phyloP scores from a whole-genome alignment of 1,140 invertebrate species.

The Drosophila kurseongensis region DNA sequence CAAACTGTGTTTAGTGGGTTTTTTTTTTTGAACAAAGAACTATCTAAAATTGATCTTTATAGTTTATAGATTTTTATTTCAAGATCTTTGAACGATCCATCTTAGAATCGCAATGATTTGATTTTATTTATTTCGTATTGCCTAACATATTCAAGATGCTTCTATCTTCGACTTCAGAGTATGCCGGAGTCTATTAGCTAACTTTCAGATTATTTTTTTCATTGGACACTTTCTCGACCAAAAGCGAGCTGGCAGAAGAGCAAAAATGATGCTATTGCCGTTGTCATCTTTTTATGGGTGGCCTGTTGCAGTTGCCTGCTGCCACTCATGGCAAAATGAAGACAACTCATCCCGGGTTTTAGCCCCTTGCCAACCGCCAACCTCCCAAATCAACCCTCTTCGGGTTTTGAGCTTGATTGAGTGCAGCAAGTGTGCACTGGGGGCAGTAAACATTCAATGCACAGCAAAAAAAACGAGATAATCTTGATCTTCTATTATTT shows the following conservation, averaged over 20 bases:
- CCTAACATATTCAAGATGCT: too few species aligned
- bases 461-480: background rate
- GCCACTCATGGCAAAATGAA: slow-evolving; percentile 42
- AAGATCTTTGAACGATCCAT: too few species aligned
- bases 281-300: slow-evolving; percentile 40
- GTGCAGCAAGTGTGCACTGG: slow-evolving; percentile 33
- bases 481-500: background rate
- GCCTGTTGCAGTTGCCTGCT: slow-evolving; percentile 33
- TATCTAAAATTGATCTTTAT: background rate
- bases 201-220: slow-evolving; percentile 3
- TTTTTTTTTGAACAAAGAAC: too few species aligned
- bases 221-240: slow-evolving; percentile 12
- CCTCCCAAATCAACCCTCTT: slow-evolving; percentile 5
- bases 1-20: too few species aligned
- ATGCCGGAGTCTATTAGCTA: slow-evolving; percentile 15
- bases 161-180: background rate
- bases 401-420: slow-evolving; percentile 31
- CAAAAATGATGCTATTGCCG: slow-evolving; percentile 10
- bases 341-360: slow-evolving; percentile 37
- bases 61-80: background rate
- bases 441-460: slow-evolving; percentile 25
- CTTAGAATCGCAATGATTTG: too few species aligned
- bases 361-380: background rate
- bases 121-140: too few species aligned
- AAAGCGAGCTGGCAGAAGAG: slow-evolving; percentile 7